Conservation (phyloP, 2,797 vertebrate species). For the Potorous gilbertii region DNA sequence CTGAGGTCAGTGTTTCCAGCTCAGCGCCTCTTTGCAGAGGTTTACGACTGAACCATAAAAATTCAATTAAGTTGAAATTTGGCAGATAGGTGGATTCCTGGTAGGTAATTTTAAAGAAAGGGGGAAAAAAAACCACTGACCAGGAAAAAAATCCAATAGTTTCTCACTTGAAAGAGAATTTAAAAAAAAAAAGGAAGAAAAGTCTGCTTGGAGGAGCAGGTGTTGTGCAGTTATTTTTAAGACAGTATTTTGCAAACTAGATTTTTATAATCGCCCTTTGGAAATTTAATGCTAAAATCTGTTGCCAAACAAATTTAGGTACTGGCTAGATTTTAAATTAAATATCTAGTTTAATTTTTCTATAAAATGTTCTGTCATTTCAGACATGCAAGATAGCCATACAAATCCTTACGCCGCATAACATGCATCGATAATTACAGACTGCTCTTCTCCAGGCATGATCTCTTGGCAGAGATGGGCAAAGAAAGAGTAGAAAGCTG, state of each 20-base stretch:
- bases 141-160: constrained; percentile 45
- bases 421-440: not conserved
- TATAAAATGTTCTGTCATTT: constrained; percentile 54
- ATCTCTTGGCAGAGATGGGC: not conserved
- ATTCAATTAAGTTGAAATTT: constrained; percentile 83
- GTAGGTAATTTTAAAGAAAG: constrained; percentile 78
- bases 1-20: constrained; percentile 87
- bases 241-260: constrained; percentile 77
- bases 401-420: not conserved
- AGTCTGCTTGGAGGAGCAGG: constrained; percentile 61
- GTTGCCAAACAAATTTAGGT: constrained; percentile 64
- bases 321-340: constrained; percentile 7
- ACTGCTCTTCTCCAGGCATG: constrained; percentile 15
- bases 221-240: constrained; percentile 75
- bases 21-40: constrained; percentile 79
- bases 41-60: constrained; percentile 85
- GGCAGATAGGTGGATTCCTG: constrained; percentile 82
- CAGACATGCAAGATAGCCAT: constrained; percentile 15
- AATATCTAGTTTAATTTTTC: constrained; percentile 37
- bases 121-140: constrained; percentile 52
- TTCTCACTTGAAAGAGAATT: constrained; percentile 75
- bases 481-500: not conserved
- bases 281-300: constrained; percentile 68
- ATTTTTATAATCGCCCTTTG: constrained; percentile 78
- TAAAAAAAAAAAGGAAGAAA: not conserved